Evolutionary conservation across 30 jellyfish, hydroid and myxozoan species (phyloP), one percentile per base, ranked within the genome.

Genomic region (Calvadosia cruxmelitensis): DNA sequence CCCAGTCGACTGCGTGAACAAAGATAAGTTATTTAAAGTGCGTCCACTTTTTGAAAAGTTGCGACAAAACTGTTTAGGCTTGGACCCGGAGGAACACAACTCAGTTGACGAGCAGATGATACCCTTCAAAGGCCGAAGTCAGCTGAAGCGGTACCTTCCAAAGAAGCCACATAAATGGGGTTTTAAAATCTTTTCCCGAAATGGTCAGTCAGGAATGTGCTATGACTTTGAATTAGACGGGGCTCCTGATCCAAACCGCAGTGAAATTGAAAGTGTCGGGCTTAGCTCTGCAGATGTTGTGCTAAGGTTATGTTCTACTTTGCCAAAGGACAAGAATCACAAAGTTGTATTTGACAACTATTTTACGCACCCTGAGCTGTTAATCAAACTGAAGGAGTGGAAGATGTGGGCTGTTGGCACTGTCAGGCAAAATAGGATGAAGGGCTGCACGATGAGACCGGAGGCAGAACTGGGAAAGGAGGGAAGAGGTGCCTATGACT

Each of bases 151-250:
- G 31, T 75, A 75, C 32, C 57, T 64, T 31, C 85, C 81, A 25
- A 63, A 75, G 73, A 75, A 65, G 68, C 87, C 87, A 29, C 57
- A 76, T 35, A 76, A 76, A 76, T 72, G 82, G 78, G 84, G 84
- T 28, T 76, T 66, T 53, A 76, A 76, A 53, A 28, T 76, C n/a
- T 76, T 76, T 36, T 66, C 86, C 34, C 70, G 77, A 26, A 68
- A 70, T 52, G 25, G 66, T 32, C 71, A 30, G 24, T 53, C 66
- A 69, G 79, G 92, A 10, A 33, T 52, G 27, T 53, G 76, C 30
- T 67, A 66, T 30, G 83, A 76, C 50, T 78, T 78, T 71, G 85
- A 71, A 72, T 33, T 63, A 20, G 78, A 71, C 30, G 78, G 85
- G 62, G 92, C 79, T 27, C 92, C 83, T 24, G 73, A 78, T 63